Percentiles rank a stretch among this genome's conserved stretches.
phyloP scores from a whole-genome alignment of 2,113 vertebrate genomes.

The Pseudorhombus dupliciocellatus region DNA sequence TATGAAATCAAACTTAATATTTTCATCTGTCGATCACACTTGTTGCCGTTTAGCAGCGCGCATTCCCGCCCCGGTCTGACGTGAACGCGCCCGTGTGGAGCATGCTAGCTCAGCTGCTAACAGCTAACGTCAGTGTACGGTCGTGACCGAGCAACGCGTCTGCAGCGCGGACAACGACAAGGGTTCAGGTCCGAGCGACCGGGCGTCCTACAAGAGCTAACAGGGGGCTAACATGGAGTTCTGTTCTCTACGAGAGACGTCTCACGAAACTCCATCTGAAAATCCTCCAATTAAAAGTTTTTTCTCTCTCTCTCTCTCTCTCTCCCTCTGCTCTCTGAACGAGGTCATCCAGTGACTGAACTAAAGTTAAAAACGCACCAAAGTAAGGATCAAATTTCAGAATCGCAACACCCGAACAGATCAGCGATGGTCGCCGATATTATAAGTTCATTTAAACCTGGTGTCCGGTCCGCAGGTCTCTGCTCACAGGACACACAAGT shows the following conservation, averaged over 20 bases:
- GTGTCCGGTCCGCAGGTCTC: too few relatives aligned
- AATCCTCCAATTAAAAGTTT: neutral
- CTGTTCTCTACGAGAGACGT: neutral
- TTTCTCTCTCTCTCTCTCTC: too few relatives aligned
- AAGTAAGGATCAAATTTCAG: neutral
- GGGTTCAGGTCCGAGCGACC: too few relatives aligned
- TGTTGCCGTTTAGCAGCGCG: constrained; percentile 21
- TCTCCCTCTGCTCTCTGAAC: too few relatives aligned
- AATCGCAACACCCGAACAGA: neutral
- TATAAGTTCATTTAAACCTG: too few relatives aligned
- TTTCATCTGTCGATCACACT: constrained; percentile 6
- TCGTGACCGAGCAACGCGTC: accelerated
- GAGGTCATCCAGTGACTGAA: neutral
- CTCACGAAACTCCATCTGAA: neutral
- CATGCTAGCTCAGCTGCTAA: constrained; percentile 27
- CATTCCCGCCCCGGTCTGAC: constrained; percentile 4
- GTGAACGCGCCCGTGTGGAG: constrained; percentile 25
- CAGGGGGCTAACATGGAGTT: too few relatives aligned
- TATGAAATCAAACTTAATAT: neutral
- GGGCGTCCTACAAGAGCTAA: neutral
- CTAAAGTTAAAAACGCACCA: neutral
- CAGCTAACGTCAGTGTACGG: neutral
- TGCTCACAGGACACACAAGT: neutral
- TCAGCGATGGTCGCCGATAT: neutral
- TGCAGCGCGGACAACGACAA: accelerated